Evolutionary conservation across 2,113 vertebrate species (phyloP).

Genomic region (Dryoscopus gambensis): DNA sequence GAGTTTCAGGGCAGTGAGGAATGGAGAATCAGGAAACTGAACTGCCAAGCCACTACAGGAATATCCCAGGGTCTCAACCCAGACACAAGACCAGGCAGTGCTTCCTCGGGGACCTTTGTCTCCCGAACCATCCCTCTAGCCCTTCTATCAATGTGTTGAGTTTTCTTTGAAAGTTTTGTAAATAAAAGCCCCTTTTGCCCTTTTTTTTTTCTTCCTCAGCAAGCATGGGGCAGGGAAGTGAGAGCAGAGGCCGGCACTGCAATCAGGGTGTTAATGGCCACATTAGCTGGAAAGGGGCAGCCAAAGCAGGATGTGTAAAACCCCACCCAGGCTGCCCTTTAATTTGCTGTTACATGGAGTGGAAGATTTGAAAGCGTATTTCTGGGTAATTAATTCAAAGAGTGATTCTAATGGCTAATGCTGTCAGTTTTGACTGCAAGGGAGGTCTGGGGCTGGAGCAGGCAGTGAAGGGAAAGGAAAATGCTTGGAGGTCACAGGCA

Average conservation of each 20-base stretch:
- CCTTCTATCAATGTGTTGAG: not conserved
- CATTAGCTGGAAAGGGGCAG: slow-evolving; percentile 37
- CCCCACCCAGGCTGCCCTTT: slow-evolving; percentile 61
- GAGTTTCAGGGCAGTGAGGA: not conserved
- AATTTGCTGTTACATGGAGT: slow-evolving; percentile 65
- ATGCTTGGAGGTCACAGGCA: slow-evolving; percentile 44
- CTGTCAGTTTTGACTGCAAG: slow-evolving; percentile 66
- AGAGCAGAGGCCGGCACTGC: not conserved
- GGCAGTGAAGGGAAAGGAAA: slow-evolving; percentile 47
- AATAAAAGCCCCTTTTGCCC: not conserved
- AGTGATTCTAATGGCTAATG: slow-evolving; percentile 64
- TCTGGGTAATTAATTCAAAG: slow-evolving; percentile 72
- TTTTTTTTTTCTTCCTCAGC: not conserved
- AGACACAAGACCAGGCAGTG: not conserved
- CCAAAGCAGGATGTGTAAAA: slow-evolving; percentile 29
- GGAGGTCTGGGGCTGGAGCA: slow-evolving; percentile 39
- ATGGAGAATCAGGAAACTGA: not conserved
- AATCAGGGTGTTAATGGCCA: not conserved
- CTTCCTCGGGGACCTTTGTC: not conserved
- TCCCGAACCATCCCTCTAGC: not conserved
- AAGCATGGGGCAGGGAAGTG: not conserved
- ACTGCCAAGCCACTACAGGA: not conserved
- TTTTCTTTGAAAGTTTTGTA: not conserved
- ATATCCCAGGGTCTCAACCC: not conserved
- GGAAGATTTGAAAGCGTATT: slow-evolving; percentile 67